Percentiles rank a stretch among this genome's conserved stretches.
These are phyloP conservation scores for Odocoileus virginianus DNA, from an alignment of 2,113 vertebrate species.

Conservation along the genomic window DNA sequence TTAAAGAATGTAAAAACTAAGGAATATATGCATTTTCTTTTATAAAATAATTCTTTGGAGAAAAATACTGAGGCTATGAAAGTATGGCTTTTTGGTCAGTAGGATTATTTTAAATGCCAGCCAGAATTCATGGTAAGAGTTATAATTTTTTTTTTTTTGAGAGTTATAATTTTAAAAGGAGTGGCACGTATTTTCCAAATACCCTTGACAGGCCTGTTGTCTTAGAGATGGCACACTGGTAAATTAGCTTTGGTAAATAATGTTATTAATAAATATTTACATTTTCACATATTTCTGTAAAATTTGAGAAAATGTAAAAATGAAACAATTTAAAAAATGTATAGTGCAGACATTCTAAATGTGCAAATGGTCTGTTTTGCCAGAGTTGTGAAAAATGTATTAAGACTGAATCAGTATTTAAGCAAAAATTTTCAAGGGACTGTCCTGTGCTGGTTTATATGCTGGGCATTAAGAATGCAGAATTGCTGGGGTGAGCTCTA, in stretches of 20 bases:
- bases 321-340: not conserved
- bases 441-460: not conserved
- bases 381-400: not conserved
- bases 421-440: not conserved
- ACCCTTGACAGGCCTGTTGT: not conserved
- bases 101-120: conserved; percentile 49
- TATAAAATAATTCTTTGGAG: not conserved
- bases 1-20: not conserved
- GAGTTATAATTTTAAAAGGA: not conserved
- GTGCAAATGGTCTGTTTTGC: not conserved
- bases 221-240: not conserved
- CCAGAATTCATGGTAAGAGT: conserved; percentile 4
- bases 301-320: not conserved
- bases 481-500: not conserved
- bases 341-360: not conserved
- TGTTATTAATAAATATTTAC: not conserved
- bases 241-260: not conserved
- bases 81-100: conserved; percentile 20
- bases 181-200: conserved; percentile 26
- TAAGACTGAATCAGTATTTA: not conserved
- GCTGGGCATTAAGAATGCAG: not conserved
- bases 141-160: not conserved
- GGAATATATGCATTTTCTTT: not conserved
- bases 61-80: not conserved
- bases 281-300: not conserved